Evolutionary conservation across 1,140 invertebrate species (phyloP), one percentile per base, ranked within the genome.

Genomic region (Diplogasteroides magnus): DNA sequence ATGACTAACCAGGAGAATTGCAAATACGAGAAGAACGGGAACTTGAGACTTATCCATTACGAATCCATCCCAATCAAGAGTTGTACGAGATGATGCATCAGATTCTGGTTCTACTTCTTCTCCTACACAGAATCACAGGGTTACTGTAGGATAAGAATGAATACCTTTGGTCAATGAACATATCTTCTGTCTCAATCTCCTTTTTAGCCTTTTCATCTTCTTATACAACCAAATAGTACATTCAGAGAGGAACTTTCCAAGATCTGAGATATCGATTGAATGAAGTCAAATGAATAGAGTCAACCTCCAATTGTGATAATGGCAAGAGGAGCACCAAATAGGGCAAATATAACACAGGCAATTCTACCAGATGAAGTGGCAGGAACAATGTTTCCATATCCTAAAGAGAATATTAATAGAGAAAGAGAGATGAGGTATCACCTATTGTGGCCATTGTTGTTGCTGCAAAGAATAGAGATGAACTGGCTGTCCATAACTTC

Each of bases 311-410:
- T 82, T 60, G 80, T 88, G 3, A 88, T 87, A 27, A 88, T 86
- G n/a, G 90, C 90, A 78, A 95, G 89, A 0, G 90, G 85, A 3
- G 88, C 88, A 0, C 91, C 91, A 60, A 93, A 86, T 74, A 80
- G 59, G 0, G 92, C 91, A 82, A 94, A 94, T 19, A 92, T 84
- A 71, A 94, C 92, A 1, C 91, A 92, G 0, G 90, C 88, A 26
- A 92, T 86, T 81, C 91, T 90, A 1, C 92, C 92, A 25, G 89
- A 84, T 67, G 88, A 86, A 1, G 91, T 93, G 1, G 91, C 91
- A 0, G 94, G 94, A 11, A 92, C 91, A 69, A 96, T 91, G 82
- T 97, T 93, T 60, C 94, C 94, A 84, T 96, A 96, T 68, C 93
- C 93, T 93, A n/a, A n/a, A n/a, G n/a, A n/a, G n/a, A n/a, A n/a